These are phyloP conservation scores for Tauraco hartlaubi DNA, from an alignment of 2,797 vertebrate species.

Conservation along the genomic window DNA sequence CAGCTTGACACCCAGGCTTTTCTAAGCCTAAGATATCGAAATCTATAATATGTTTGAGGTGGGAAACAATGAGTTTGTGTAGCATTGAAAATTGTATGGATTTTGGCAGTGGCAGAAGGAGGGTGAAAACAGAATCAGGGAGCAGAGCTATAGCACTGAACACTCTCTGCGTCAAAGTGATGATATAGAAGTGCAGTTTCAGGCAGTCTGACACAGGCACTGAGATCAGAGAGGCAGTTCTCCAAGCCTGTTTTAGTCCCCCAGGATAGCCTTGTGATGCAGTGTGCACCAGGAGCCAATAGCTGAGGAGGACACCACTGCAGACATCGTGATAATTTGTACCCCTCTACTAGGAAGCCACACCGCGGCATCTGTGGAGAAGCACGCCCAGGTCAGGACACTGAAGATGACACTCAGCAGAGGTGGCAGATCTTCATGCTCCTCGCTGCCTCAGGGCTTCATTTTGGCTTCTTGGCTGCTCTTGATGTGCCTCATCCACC, in stretches of 20 bases:
- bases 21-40: too few relatives aligned
- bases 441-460: background rate
- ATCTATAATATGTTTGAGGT: background rate
- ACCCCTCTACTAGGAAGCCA: background rate
- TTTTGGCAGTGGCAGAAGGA: background rate
- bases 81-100: background rate
- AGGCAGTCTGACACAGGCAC: background rate
- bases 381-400: background rate
- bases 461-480: background rate
- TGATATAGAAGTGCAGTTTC: background rate
- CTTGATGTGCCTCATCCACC: background rate
- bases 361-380: accelerated
- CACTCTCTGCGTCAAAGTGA: background rate
- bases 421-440: background rate
- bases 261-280: background rate
- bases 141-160: background rate
- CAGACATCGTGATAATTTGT: accelerated
- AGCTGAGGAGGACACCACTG: background rate
- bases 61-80: background rate
- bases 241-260: background rate
- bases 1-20: too few relatives aligned
- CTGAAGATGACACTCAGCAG: background rate
- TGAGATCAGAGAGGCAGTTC: background rate
- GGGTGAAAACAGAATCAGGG: background rate
- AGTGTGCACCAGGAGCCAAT: background rate